phyloP scores from a whole-genome alignment of 2,113 vertebrate species.

The Thinocorus orbignyianus region DNA sequence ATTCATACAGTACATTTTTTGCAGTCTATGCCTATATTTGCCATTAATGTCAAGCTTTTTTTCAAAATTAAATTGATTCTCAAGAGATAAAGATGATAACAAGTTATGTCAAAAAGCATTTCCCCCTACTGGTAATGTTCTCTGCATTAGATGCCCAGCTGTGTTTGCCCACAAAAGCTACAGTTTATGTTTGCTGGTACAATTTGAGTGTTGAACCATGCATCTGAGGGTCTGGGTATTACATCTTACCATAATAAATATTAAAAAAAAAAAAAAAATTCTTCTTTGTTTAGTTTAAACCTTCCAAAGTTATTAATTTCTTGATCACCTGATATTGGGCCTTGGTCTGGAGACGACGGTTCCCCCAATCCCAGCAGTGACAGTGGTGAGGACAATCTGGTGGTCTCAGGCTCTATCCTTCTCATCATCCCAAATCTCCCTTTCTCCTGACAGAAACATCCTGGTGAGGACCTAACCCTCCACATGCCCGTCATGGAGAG shows the following conservation, averaged over 20 bases:
- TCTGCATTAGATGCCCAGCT: background rate
- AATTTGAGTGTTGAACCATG: background rate
- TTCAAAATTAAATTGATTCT: background rate
- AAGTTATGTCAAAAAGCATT: background rate
- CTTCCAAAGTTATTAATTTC: background rate
- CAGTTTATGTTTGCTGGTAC: background rate
- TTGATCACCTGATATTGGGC: background rate
- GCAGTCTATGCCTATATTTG: background rate
- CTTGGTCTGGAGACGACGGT: background rate
- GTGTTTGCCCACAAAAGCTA: background rate
- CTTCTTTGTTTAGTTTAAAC: background rate
- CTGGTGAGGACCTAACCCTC: background rate
- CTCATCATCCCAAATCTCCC: background rate
- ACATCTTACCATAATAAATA: background rate
- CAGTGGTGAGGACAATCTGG: background rate
- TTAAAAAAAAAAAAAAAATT: too few species aligned
- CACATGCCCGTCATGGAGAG: accelerated
- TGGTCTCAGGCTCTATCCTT: background rate
- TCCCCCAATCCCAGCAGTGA: accelerated
- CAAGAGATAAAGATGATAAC: background rate
- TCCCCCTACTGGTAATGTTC: background rate
- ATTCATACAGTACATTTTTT: background rate
- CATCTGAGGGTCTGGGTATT: background rate
- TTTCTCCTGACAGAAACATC: background rate
- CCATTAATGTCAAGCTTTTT: background rate